Percentiles rank a stretch among this genome's conserved stretches.
phyloP scores from a whole-genome alignment of 2,888 invertebrate species.

The Troides helena region DNA sequence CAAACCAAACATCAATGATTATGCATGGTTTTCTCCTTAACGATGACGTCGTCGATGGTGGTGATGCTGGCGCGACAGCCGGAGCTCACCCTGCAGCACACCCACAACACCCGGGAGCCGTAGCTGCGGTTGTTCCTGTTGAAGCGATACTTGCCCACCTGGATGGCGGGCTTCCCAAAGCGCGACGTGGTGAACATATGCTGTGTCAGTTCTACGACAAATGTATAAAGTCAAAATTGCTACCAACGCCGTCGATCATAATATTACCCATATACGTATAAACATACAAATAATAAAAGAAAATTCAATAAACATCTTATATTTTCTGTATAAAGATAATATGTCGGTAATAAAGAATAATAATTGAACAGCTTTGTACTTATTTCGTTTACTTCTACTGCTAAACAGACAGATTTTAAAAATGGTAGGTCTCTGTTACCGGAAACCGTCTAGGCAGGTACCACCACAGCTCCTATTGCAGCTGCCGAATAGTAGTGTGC shows the following conservation, averaged over 20 bases:
- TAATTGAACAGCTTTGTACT: too few species aligned
- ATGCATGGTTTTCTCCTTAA: slow-evolving; percentile 37
- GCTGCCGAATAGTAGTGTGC: too few species aligned
- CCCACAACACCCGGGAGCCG: slow-evolving; percentile 36
- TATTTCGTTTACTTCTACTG: too few species aligned
- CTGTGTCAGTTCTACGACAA: slow-evolving; percentile 14
- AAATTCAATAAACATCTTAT: not conserved
- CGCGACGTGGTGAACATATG: slow-evolving; percentile 39
- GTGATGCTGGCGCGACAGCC: slow-evolving; percentile 40
- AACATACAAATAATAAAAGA: not conserved
- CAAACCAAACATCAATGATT: slow-evolving; percentile 36
- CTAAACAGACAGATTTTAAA: too few species aligned
- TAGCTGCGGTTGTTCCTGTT: slow-evolving; percentile 38
- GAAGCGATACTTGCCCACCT: slow-evolving; percentile 39
- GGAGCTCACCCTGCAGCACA: slow-evolving; percentile 38
- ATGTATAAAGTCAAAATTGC: not conserved
- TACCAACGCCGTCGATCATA: not conserved
- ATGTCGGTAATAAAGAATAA: too few species aligned
- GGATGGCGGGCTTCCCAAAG: slow-evolving; percentile 40
- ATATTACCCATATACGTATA: not conserved
- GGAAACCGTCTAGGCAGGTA: too few species aligned
- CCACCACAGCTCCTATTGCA: too few species aligned
- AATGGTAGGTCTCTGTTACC: too few species aligned
- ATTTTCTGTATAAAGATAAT: not conserved
- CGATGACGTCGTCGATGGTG: slow-evolving; percentile 38